Base-by-base conservation (phyloP, 35 echinoderm and acorn worm genomes). In the Chiridota heheva region DNA sequence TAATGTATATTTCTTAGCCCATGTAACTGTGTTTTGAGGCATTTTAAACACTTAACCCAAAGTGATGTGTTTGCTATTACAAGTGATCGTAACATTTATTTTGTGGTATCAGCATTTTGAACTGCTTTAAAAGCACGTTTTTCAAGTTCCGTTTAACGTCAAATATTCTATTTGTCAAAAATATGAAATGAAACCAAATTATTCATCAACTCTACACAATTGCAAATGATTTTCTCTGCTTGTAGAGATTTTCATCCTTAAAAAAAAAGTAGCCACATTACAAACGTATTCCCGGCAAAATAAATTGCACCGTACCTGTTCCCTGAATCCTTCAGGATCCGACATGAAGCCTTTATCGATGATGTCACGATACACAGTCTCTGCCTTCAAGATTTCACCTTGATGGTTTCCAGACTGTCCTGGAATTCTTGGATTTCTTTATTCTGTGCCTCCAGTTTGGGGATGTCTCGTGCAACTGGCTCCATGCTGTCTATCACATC, bases 291-390 rank as follows among this genome's bases (percentile, higher is more conserved):
- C n/a, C n/a, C 47, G 10, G 47, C 10, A 12, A 12, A 53, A 53
- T 53, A 12, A 10, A 12, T 53, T 12, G n/a, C 5, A 69, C 18
- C 12, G 15, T 40, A 87, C 85, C 90, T 93, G 95, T 47, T 98
- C 95, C 24, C 89, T 68, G 84, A 98, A 91, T 36, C 73, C 89
- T 34, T 98, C 85, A 0, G 84, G 77, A 32, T 98, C 95, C 10
- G 89, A 74, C 56, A 88, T 82, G 80, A 89, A 98, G 12, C 95
- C 95, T 1, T 79, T 74, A 81, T 91, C 89, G 40, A 98, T 89
- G 84, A 98, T 91, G 74, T 98, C 95, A 34, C 84, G 85, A 76
- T 91, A 91, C 28, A 59, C 48, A 12, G 69, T 82, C 36, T 98
- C 85, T 28, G 81, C 95, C 30, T 85, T 91, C 64, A 92, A 39